phyloP scores from a whole-genome alignment of 2,888 invertebrate species.

The Argyresthia albistria region DNA sequence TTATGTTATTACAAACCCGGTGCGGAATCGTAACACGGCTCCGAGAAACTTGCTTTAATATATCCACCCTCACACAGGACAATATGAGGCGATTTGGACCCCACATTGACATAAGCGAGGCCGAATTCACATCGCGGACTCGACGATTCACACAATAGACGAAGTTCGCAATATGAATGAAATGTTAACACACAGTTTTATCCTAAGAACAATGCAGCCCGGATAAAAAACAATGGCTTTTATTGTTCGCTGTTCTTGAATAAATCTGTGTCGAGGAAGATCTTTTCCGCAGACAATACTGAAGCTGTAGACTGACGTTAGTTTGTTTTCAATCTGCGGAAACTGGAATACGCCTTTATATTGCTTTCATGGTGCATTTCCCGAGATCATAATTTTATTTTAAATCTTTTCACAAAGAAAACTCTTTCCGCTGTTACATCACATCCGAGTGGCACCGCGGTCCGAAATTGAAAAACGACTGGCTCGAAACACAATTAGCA shows the following conservation, averaged over 20 bases:
- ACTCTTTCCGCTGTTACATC: too few species aligned
- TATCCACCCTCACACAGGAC: neutral
- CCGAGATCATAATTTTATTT: too few species aligned
- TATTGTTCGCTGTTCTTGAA: conserved; percentile 10
- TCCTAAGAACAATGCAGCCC: conserved; percentile 13
- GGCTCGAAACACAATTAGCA: neutral
- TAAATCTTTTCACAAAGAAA: too few species aligned
- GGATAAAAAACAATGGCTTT: conserved; percentile 13
- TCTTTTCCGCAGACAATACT: conserved; percentile 1
- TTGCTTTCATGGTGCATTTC: neutral
- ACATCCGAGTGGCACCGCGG: too few species aligned
- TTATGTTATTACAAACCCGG: conserved; percentile 7
- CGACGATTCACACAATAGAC: conserved; percentile 31
- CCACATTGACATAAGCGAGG: conserved; percentile 3
- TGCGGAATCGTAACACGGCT: conserved; percentile 2
- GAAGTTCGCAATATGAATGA: conserved; percentile 35
- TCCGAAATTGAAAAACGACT: too few species aligned
- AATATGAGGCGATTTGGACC: neutral
- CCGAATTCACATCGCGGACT: conserved; percentile 32
- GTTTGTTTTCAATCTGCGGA: neutral
- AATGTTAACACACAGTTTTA: conserved; percentile 34
- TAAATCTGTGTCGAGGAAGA: conserved; percentile 1
- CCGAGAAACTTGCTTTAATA: conserved; percentile 1
- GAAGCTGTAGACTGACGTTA: neutral
- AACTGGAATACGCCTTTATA: neutral